phyloP scores from a whole-genome alignment of 2,888 invertebrate genomes.

The Hypomecis punctinalis region DNA sequence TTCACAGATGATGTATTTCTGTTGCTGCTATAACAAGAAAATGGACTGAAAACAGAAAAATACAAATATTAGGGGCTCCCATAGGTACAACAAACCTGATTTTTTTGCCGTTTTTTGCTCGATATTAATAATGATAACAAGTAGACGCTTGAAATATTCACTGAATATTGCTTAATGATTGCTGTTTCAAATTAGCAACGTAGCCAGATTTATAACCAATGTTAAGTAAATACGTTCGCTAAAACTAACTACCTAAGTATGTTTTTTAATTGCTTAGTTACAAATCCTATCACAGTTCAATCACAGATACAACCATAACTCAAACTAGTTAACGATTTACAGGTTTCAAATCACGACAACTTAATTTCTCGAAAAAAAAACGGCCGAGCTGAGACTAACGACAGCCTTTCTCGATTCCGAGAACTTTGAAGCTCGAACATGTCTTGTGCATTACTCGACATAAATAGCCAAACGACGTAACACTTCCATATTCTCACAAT shows the following conservation, averaged over 20 bases:
- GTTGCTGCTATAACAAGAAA: too few species aligned
- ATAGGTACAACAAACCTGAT: too few species aligned
- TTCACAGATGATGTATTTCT: too few species aligned
- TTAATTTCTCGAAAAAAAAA: slow-evolving; percentile 66
- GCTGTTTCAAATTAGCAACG: too few species aligned
- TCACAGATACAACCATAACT: slow-evolving; percentile 21
- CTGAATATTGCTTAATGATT: too few species aligned
- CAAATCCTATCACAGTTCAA: neutral
- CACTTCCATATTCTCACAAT: neutral
- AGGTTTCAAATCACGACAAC: slow-evolving; percentile 64
- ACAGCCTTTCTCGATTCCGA: slow-evolving; percentile 69
- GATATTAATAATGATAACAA: too few species aligned
- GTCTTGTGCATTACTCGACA: slow-evolving; percentile 67
- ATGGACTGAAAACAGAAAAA: too few species aligned
- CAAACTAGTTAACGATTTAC: slow-evolving; percentile 51
- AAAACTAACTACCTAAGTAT: neutral
- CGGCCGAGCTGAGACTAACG: slow-evolving; percentile 55
- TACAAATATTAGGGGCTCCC: too few species aligned
- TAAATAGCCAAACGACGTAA: slow-evolving; percentile 51
- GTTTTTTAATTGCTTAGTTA: neutral
- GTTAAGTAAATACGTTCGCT: too few species aligned
- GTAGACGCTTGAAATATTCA: too few species aligned
- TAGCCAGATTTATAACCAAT: too few species aligned
- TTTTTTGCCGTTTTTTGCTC: too few species aligned
- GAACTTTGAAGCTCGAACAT: slow-evolving; percentile 69